Base-by-base conservation (phyloP, 2,888 invertebrate species). In the Coenonympha glycerion region DNA sequence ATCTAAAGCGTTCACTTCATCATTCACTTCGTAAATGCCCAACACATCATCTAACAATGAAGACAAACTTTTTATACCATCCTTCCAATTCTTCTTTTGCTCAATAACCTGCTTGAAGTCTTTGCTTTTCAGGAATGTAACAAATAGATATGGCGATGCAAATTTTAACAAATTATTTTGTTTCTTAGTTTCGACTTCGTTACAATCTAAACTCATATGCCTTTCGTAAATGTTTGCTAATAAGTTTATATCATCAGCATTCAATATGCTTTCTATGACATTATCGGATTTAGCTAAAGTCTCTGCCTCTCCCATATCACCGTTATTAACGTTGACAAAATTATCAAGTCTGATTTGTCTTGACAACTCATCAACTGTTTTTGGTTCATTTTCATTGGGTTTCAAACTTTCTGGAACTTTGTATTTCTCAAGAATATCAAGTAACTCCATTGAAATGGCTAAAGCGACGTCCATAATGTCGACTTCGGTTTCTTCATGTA, bases 41-140 rank as follows among this genome's bases (percentile, higher is more conserved):
- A 93, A 71, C 55, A 94, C 92, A 71, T 95, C 94, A 63, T 94
- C 93, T 1, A 95, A 72, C 3, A 94, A 80, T 0, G 93, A 93
- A 2, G 89, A 88, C 11, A 94, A 87, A 60, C 90, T 91, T n/a
- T 91, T 89, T 37, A 90, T 90, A 19, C 90, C 89, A 40, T 88
- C 87, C 28, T 92, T 83, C 93, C 94, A 94, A 44, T 89, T 88
- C 41, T 79, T 88, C 59, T 90, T 91, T 49, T 91, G 88, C 11
- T 88, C 85, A 0, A 92, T 77, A 8, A 91, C 75, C 28, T 79
- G 75, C 61, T 91, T 89, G 36, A 92, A 88, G 70, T 94, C 89
- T 28, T 88, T 85, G 36, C 77, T 79, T 48, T 87, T 87, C 0
- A 92, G 66, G 37, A 87, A 88, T 13, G 73, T 78, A 0, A 92